Evolutionary conservation across 2,888 invertebrate genomes (phyloP), one percentile per base, ranked within the genome.

Genomic region (Chymomyza caudatula): DNA sequence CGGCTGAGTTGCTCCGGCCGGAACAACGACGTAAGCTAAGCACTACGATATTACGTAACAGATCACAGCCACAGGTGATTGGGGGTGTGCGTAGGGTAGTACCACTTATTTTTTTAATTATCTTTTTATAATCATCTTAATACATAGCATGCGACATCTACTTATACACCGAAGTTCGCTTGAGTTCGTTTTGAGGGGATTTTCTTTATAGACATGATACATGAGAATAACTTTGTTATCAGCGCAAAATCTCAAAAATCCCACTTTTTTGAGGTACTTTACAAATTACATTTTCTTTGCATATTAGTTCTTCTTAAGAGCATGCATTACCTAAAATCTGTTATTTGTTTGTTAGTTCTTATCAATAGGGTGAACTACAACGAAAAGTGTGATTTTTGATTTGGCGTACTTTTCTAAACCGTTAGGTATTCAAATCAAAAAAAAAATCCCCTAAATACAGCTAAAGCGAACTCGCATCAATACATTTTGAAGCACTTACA

Each of bases 21-120:
- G 92, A 93, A 78, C 94, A 93, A 88, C 92, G 94, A 89, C 92
- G 94, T 90, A 94, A 94, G 92, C 92, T 96, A 88, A 96, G 94
- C 92, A 95, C 95, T 64, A 94, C 94, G 86, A 92, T 94, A 85
- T 90, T 92, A 82, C 91, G 92, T 88, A 92, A 92, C 87, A 93
- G 94, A 89, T 94, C 94, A 91, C 95, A 95, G 93, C 94, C 95
- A 92, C 89, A 90, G 89, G 89, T 90, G 88, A 89, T 89, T 89
- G 89, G 89, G 89, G 90, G 89, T 89, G 88, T 89, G 78, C 90
- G 90, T 89, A 89, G 90, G 90, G 90, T 89, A 89, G 90, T 89
- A 89, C 88, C 86, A 88, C 84, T 60, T 87, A 76, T 75, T 67
- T 65, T 77, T 87, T 67, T 68, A 78, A 74, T 71, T 87, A 65